Evolutionary conservation across 2,888 invertebrate genomes (phyloP).

Genomic region (Aporophyla nigra): DNA sequence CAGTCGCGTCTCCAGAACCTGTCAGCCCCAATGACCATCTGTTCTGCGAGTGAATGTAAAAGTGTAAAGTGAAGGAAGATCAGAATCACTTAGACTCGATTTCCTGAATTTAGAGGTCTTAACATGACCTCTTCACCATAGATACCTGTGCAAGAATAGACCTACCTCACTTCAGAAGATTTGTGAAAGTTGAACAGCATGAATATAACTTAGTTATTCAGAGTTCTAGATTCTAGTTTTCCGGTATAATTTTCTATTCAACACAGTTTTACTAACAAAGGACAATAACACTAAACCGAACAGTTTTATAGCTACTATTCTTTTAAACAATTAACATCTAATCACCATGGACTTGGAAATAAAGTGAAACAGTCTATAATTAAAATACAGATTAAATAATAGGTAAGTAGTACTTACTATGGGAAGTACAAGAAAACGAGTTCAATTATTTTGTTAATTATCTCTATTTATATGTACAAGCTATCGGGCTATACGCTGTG

Average conservation of each 20-base stretch:
- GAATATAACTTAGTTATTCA: too few relatives aligned
- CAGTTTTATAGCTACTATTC: not conserved
- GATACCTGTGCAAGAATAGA: not conserved
- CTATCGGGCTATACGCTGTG: too few relatives aligned
- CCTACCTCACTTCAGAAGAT: too few relatives aligned
- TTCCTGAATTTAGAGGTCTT: not conserved
- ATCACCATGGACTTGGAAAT: slow-evolving; percentile 2
- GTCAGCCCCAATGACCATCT: too few relatives aligned
- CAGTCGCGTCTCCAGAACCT: too few relatives aligned
- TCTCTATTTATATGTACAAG: too few relatives aligned
- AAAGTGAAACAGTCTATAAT: not conserved
- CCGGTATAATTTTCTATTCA: not conserved
- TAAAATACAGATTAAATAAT: not conserved
- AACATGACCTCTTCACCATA: not conserved
- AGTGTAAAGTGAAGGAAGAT: not conserved
- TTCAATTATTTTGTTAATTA: slow-evolving; percentile 3
- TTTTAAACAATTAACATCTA: not conserved
- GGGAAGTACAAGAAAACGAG: not conserved
- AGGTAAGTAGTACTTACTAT: not conserved
- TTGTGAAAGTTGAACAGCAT: too few relatives aligned
- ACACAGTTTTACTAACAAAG: not conserved
- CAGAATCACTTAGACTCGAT: not conserved
- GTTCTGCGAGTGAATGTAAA: too few relatives aligned
- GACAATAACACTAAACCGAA: not conserved
- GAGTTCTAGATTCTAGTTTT: not conserved